Base-by-base conservation (phyloP, 2,113 vertebrate species). In the Probosciger aterrimus region DNA sequence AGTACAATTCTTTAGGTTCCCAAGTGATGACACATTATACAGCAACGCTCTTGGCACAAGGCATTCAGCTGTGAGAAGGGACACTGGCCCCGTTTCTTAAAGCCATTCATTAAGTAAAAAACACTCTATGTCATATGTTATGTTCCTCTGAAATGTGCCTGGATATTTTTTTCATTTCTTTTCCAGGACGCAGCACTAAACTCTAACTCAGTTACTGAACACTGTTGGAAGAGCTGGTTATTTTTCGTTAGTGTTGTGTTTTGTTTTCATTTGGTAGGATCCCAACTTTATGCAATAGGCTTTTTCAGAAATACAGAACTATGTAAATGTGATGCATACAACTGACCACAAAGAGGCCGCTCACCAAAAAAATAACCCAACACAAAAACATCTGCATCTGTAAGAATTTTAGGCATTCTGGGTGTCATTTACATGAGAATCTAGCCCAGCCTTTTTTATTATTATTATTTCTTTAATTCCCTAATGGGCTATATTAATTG, bases 1-100 rank as follows among this genome's bases (percentile, higher is more conserved):
- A 97, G 93, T 88, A 71, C 94, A 91, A 95, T 97, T 97, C 97
- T 96, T 97, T 94, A 97, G 96, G 97, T 97, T 97, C 96, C 92
- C 63, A 60, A 96, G 84, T 94, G 97, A 97, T 97, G 97, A 97
- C 96, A 96, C 82, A 96, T 74, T 88, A 88, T 90, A 87, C 92
- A 97, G 95, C 88, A 95, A 96, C 11, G 82, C 92, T 95, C 67
- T 90, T 96, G 97, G 97, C 95, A 85, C 63, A 6, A 13, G 73
- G 31, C 2, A 0, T 59, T 76, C 82, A 68, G 86, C 94, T 84
- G 84, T 64, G 86, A 97, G 92, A 84, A 92, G 93, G 86, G 96
- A 95, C 92, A n/a, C 82, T 92, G 96, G 94, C 90, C 89, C 35
- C n/a, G 2, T 92, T 96, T 86, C 96, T 95, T 93, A 49, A 85